Evolutionary conservation across 23 tunicate genomes (phyloP).

Genomic region (Ascidia mentula): DNA sequence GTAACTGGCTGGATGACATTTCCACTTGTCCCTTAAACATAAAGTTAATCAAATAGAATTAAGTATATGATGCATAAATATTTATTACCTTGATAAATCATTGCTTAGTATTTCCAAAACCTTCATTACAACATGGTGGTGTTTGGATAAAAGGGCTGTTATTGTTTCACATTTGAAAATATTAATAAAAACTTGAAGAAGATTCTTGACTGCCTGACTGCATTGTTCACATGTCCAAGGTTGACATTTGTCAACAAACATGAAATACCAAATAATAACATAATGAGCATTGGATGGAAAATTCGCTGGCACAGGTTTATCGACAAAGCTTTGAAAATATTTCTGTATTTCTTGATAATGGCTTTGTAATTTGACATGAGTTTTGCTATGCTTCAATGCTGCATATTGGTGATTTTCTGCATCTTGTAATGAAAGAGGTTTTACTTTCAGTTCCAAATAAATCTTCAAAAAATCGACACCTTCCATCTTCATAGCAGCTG

Average conservation of each 20-base stretch:
- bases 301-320: not conserved
- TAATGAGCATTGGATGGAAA: not conserved
- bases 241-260: not conserved
- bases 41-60: not conserved
- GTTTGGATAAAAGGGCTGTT: not conserved
- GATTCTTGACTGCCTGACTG: not conserved
- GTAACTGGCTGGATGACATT: constrained; percentile 15
- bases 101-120: not conserved
- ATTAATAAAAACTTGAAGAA: not conserved
- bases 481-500: too few species aligned
- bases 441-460: not conserved
- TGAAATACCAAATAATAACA: not conserved
- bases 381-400: too few species aligned
- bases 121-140: not conserved
- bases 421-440: not conserved
- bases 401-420: constrained; percentile 5
- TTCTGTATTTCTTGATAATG: not conserved
- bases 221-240: not conserved
- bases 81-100: not conserved
- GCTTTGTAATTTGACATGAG: not conserved
- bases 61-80: not conserved
- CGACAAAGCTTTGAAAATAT: not conserved
- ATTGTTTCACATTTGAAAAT: not conserved
- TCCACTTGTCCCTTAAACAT: constrained; percentile 31
- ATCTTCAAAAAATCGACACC: too few species aligned